A percentile compares a stretch with the other conserved stretches of the same genome.
Conservation (phyloP, 2,113 vertebrate species). For the Prochilodus magdalenae region DNA sequence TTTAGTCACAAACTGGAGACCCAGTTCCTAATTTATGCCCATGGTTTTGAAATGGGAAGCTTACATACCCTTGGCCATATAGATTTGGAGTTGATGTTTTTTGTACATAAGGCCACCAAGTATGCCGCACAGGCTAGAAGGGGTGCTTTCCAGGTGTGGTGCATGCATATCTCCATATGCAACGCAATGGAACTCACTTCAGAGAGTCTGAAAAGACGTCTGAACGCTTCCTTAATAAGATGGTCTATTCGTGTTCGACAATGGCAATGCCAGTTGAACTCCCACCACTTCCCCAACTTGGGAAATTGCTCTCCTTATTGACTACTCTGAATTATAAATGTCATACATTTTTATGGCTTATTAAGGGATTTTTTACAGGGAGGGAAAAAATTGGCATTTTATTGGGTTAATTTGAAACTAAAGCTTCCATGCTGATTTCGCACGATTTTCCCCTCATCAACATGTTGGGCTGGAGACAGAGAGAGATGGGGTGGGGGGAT, state of each 20-base stretch:
- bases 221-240: background rate
- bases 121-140: no score
- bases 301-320: constrained; percentile 49
- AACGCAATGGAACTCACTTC: no score
- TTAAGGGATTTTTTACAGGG: constrained; percentile 53
- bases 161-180: no score
- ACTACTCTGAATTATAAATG: constrained; percentile 50
- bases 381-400: constrained; percentile 69
- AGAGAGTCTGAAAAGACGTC: no score
- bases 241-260: background rate
- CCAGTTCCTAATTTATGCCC: no score
- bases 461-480: constrained; percentile 54
- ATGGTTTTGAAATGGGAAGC: no score
- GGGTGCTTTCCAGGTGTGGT: no score
- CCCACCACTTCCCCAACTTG: constrained; percentile 4
- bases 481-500: background rate
- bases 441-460: constrained; percentile 76
- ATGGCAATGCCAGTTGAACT: background rate
- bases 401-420: constrained; percentile 77
- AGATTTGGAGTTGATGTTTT: no score
- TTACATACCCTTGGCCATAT: no score
- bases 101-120: no score
- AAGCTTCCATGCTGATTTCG: constrained; percentile 77
- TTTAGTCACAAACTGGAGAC: no score
- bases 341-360: constrained; percentile 50